Percentiles rank a stretch among this genome's conserved stretches.
These are phyloP conservation scores for Brachionus manjavacas DNA, from an alignment of 1,140 invertebrate genomes.

Conservation along the genomic window DNA sequence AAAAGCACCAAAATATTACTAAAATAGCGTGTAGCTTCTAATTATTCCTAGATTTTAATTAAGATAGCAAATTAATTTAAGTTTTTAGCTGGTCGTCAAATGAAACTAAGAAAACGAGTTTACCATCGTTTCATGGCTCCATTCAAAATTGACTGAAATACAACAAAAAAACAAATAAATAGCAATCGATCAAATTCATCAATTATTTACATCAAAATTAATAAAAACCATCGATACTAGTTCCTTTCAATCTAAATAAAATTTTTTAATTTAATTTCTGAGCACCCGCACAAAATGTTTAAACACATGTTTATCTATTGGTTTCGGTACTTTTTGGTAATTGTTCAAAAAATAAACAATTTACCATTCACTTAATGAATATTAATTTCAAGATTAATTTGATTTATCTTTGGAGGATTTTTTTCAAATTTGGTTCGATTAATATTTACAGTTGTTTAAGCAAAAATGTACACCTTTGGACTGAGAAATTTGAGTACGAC, in stretches of 20 bases:
- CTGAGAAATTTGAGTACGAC: not conserved
- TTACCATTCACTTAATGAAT: constrained; percentile 25
- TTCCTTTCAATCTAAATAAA: not conserved
- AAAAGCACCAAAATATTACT: too few relatives aligned
- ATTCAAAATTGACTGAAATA: not conserved
- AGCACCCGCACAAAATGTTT: constrained; percentile 9
- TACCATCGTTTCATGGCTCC: not conserved
- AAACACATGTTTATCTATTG: constrained; percentile 24
- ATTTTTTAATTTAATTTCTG: not conserved
- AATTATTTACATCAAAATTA: not conserved
- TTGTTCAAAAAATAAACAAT: constrained; percentile 3
- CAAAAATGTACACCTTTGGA: not conserved
- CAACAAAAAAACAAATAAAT: not conserved
- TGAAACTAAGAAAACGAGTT: not conserved
- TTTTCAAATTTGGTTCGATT: not conserved
- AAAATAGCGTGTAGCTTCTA: too few relatives aligned
- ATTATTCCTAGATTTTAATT: not conserved
- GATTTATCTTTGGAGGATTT: not conserved
- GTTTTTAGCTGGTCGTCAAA: not conserved
- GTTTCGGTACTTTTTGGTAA: constrained; percentile 11
- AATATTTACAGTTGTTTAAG: not conserved
- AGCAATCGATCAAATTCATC: not conserved
- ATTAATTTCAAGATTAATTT: constrained; percentile 16
- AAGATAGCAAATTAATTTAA: not conserved
- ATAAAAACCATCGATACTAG: not conserved